phyloP scores from a whole-genome alignment of 1,140 invertebrate genomes.

The Lepidurus couesii region DNA sequence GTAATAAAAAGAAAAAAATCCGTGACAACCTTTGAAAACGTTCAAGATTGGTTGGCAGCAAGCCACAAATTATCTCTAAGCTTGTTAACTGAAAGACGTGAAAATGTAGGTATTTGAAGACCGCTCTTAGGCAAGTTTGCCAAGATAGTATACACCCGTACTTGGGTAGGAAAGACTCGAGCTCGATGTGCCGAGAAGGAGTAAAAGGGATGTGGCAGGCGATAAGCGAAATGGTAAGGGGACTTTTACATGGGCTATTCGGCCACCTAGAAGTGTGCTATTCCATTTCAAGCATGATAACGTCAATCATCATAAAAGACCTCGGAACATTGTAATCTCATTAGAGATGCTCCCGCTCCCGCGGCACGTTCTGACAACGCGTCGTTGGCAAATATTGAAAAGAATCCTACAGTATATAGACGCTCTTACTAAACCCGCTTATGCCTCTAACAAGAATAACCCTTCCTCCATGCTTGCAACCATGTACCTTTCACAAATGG shows the following conservation, averaged over 20 bases:
- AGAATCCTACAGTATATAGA: not conserved
- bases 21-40: not conserved
- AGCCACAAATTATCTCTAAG: not conserved
- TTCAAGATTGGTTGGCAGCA: not conserved
- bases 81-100: not conserved
- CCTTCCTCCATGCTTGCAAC: too few species aligned
- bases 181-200: not conserved
- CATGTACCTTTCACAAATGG: too few species aligned
- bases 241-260: slow-evolving; percentile 14
- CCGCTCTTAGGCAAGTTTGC: slow-evolving; percentile 2
- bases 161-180: not conserved
- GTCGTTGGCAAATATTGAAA: slow-evolving; percentile 19
- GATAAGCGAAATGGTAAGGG: slow-evolving; percentile 8
- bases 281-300: slow-evolving; percentile 22
- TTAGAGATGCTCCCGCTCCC: not conserved
- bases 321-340: slow-evolving; percentile 19
- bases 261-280: slow-evolving; percentile 8
- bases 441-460: not conserved
- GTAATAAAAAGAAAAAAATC: not conserved
- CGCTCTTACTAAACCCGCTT: not conserved
- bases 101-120: not conserved
- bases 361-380: slow-evolving; percentile 1
- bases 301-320: slow-evolving; percentile 22
- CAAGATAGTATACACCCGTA: not conserved
- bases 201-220: slow-evolving; percentile 1